Evolutionary conservation across 2,113 vertebrate species (phyloP).

Genomic region (Pleuronectes platessa): DNA sequence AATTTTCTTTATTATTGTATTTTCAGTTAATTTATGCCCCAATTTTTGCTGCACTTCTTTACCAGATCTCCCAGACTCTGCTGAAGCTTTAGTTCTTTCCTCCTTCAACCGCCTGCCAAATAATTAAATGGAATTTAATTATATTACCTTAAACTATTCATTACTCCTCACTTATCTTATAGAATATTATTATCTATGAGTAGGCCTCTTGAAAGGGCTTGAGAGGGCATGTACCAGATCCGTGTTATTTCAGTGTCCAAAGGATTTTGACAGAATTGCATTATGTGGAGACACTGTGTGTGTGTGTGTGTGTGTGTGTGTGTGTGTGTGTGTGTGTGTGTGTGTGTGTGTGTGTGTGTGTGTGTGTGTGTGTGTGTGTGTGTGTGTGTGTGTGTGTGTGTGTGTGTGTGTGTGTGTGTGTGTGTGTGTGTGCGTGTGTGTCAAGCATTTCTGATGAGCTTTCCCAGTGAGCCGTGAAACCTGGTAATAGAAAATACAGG

Average conservation of each 20-base stretch:
- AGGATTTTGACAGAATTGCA: slow-evolving; percentile 9
- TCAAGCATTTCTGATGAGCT: slow-evolving; percentile 25
- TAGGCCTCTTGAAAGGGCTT: not conserved
- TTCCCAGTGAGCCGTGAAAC: slow-evolving; percentile 50
- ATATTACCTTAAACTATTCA: not conserved
- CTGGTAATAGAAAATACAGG: slow-evolving; percentile 35
- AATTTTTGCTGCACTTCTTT: not conserved
- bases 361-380: too few species aligned
- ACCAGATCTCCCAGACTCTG: not conserved
- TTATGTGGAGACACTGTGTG: slow-evolving; percentile 17
- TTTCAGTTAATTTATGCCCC: not conserved
- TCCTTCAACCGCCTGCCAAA: not conserved
- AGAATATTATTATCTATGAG: slow-evolving; percentile 1
- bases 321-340: too few species aligned
- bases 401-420: too few species aligned
- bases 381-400: too few species aligned
- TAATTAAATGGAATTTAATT: not conserved
- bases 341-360: too few species aligned
- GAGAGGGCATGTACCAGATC: not conserved
- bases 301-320: too few species aligned
- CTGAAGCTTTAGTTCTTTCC: not conserved
- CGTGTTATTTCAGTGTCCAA: slow-evolving; percentile 22
- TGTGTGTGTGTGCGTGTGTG: too few species aligned
- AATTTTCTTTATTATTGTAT: not conserved
- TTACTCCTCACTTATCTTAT: not conserved